Evolutionary conservation across 2,888 invertebrate genomes (phyloP), one percentile per base, ranked within the genome.

Genomic region (Cybosia mesomella): DNA sequence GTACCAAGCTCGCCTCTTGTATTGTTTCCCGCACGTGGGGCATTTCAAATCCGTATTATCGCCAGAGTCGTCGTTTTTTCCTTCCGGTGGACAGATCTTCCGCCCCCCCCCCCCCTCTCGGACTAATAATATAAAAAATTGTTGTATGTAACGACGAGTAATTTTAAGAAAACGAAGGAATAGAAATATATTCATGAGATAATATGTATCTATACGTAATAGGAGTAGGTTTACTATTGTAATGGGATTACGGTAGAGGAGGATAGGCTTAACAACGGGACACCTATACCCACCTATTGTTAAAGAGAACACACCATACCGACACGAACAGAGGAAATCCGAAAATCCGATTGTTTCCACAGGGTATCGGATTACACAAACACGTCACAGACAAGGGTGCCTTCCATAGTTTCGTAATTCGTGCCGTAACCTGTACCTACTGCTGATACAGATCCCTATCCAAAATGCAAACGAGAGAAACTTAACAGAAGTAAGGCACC

Each of bases 291-390:
- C 60, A 58, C 57, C 21, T 24, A 18, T 24, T 21, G 53, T 32
- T 34, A 53, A 34, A 67, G 39, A 57, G 49, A 22, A 32, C 57
- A 28, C 54, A 43, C 32, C 22, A 62, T 34, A 21, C 9, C 18
- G 54, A 9, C 53, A 53, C 61, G 13, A 32, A 59, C 39, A 32
- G 61, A 59, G 15, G 61, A 64, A 66, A 66, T 62, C 57, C 58
- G 49, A 34, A 61, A 73, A 76, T 69, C 66, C 57, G 63, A 62
- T 70, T 78, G 66, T 5, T 22, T 24, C 39, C 34, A 36, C 32
- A 39, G 24, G 32, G 49, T 58, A 18, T 64, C 24, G 54, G 64
- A 64, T 64, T 64, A 64, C 43, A 64, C 43, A 28, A 55, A 32
- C 28, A 57, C 32, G 22, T 54, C 36, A 28, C 36, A 28, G 55